Evolutionary conservation across 2,113 vertebrate species (phyloP), one percentile per base, ranked within the genome.

Genomic region (Recurvirostra avosetta): DNA sequence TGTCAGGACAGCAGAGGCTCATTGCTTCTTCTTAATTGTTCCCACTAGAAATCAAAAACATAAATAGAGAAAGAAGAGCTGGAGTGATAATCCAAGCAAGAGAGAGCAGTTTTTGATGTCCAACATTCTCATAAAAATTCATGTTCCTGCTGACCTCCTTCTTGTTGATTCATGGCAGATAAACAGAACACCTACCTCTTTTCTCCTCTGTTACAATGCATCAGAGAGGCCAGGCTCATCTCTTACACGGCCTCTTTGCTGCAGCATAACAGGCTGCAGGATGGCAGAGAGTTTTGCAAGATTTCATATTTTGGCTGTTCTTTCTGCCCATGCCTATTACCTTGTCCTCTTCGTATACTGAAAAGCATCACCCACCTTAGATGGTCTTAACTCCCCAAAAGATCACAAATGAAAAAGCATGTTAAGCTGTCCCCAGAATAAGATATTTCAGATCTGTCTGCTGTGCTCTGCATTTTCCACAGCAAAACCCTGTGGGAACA

Each of bases 11-110:
- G 83, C 65, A 93, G 73, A 91, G 65, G 34, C 52, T 83, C 12
- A 2, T 86, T 93, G 90, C 84, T 93, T 89, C 76, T 80, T 93
- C 53, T 88, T 88, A 92, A 91, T 92, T 91, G 36, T 92, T 94
- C 83, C 79, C 56, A 75, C 68, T 65, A 81, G 83, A 95, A 95
- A 76, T 72, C 36, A 85, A 81, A 96, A 91, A 19, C 38, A 68
- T 80, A 89, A 93, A 92, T 78, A 86, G 21, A 56, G 65, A 63
- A 78, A 68, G 47, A 80, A 84, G 30, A 84, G 27, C 32, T 79
- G 65, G 34, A 91, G 8, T 78, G 56, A 58, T 78, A 94, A 96
- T 56, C 34, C n/a, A 55, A 36, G 56, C 70, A 65, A 72, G 80
- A 82, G 43, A 5, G 4, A 86, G 65, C 34, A 43, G 36, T 9